A percentile compares a stretch with the other conserved stretches of the same genome.
Conservation (phyloP, 1,140 invertebrate species). For the Lycorma delicatula region DNA sequence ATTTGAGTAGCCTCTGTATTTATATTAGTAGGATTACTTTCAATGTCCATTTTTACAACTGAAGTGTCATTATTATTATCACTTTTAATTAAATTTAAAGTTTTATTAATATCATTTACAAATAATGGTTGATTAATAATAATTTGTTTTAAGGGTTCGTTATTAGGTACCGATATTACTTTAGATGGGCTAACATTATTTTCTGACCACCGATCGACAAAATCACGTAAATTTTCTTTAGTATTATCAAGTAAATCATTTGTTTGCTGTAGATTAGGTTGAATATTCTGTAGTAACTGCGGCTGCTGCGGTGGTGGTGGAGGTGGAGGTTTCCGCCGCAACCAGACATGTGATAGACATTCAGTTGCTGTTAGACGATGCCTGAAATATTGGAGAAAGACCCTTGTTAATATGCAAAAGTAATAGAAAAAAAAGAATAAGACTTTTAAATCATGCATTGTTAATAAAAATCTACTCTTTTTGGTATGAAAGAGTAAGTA, state of each 20-base stretch:
- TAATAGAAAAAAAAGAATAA: neutral
- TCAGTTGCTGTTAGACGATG: slow-evolving; percentile 60
- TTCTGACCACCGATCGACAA: slow-evolving; percentile 80
- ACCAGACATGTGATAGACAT: slow-evolving; percentile 67
- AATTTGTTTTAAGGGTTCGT: too few relatives aligned
- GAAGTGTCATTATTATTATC: too few relatives aligned
- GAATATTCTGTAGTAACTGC: slow-evolving; percentile 52
- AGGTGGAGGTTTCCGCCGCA: slow-evolving; percentile 44
- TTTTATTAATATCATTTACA: too few relatives aligned
- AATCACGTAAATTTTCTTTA: slow-evolving; percentile 75
- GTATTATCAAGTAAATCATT: slow-evolving; percentile 33
- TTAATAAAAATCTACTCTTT: too few relatives aligned
- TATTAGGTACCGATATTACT: neutral
- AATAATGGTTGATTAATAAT: too few relatives aligned
- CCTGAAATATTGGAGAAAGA: slow-evolving; percentile 45
- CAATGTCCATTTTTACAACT: too few relatives aligned
- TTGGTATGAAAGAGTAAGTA: too few relatives aligned
- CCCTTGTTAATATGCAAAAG: slow-evolving; percentile 18
- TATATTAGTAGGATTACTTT: too few relatives aligned
- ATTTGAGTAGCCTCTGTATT: too few relatives aligned
- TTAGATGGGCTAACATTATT: slow-evolving; percentile 63
- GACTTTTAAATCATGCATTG: too few relatives aligned
- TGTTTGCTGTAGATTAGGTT: slow-evolving; percentile 19
- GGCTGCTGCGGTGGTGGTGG: slow-evolving; percentile 44
- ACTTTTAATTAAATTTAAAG: too few relatives aligned